A percentile compares a stretch with the other conserved stretches of the same genome.
These are phyloP conservation scores for Parnassius glacialis DNA, from an alignment of 2,888 invertebrate genomes.

Conservation along the genomic window DNA sequence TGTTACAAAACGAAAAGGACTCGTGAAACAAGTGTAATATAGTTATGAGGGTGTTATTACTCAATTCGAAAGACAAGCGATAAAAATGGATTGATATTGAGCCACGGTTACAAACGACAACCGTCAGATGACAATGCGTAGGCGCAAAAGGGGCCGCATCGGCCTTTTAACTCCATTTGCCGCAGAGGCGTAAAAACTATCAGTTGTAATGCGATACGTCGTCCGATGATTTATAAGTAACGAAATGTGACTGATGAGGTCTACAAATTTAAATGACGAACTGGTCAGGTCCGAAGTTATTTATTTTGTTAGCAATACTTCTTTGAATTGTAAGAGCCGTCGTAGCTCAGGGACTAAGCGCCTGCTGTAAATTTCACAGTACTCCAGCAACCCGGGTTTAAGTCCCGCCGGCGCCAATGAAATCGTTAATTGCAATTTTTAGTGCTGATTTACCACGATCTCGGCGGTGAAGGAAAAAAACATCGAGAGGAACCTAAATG, in stretches of 20 bases:
- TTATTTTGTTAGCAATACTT: neutral
- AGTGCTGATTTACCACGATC: too few relatives aligned
- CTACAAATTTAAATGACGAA: slow-evolving; percentile 11
- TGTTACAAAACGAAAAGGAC: neutral
- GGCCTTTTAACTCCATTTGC: slow-evolving; percentile 41
- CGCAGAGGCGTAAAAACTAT: slow-evolving; percentile 36
- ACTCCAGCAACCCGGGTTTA: too few relatives aligned
- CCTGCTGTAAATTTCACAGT: too few relatives aligned
- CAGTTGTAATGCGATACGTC: slow-evolving; percentile 35
- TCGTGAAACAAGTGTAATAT: slow-evolving; percentile 11
- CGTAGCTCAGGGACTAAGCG: too few relatives aligned
- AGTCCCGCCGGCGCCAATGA: too few relatives aligned
- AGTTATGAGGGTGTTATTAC: slow-evolving; percentile 21
- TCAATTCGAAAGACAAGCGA: slow-evolving; percentile 20
- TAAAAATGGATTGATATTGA: slow-evolving; percentile 44
- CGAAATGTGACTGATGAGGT: slow-evolving; percentile 31
- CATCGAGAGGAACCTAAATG: too few relatives aligned
- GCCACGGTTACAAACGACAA: slow-evolving; percentile 52
- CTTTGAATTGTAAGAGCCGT: neutral
- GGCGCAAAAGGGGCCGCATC: slow-evolving; percentile 57
- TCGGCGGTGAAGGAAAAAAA: too few relatives aligned
- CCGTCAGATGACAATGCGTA: slow-evolving; percentile 55
- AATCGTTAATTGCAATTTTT: too few relatives aligned
- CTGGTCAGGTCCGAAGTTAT: slow-evolving; percentile 11
- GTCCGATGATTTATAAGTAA: slow-evolving; percentile 32